Evolutionary conservation across 2,888 invertebrate species (phyloP).

Genomic region (Cheilosia grossa): DNA sequence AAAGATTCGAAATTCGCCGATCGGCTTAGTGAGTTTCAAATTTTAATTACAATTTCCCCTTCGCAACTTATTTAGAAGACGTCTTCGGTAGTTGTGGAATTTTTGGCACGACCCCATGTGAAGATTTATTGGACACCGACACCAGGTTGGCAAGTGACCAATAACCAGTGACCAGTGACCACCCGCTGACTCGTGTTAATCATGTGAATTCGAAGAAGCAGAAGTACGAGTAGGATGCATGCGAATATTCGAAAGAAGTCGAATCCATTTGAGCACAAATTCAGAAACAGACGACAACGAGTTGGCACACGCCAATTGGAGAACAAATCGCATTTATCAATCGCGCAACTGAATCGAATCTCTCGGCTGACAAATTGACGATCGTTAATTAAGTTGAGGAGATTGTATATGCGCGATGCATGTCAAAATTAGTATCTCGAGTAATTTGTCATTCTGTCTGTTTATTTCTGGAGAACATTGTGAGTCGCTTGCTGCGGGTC

Average conservation of each 20-base stretch:
- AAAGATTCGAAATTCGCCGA: slow-evolving; percentile 27
- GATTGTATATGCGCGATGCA: slow-evolving; percentile 65
- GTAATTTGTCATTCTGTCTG: slow-evolving; percentile 68
- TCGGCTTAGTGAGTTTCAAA: not conserved
- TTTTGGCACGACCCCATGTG: slow-evolving; percentile 1
- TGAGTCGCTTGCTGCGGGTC: slow-evolving; percentile 5
- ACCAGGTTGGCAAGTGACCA: not conserved
- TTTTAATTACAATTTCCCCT: slow-evolving; percentile 27
- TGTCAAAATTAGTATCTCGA: slow-evolving; percentile 68
- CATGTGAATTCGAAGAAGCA: slow-evolving; percentile 27
- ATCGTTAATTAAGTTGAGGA: slow-evolving; percentile 75
- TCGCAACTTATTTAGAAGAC: slow-evolving; percentile 3
- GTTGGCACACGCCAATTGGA: slow-evolving; percentile 53
- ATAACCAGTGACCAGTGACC: too few species aligned
- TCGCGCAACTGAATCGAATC: slow-evolving; percentile 54
- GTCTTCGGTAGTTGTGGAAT: slow-evolving; percentile 4
- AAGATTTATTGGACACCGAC: slow-evolving; percentile 31
- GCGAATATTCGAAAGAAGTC: slow-evolving; percentile 30
- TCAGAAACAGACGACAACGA: slow-evolving; percentile 12
- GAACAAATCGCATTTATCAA: slow-evolving; percentile 67
- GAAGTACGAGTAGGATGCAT: not conserved
- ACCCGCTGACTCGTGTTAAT: slow-evolving; percentile 53
- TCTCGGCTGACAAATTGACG: slow-evolving; percentile 69
- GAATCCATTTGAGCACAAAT: slow-evolving; percentile 3
- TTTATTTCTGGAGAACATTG: slow-evolving; percentile 35